phyloP scores from a whole-genome alignment of 2,888 invertebrate species.

The Parelbella ahira region DNA sequence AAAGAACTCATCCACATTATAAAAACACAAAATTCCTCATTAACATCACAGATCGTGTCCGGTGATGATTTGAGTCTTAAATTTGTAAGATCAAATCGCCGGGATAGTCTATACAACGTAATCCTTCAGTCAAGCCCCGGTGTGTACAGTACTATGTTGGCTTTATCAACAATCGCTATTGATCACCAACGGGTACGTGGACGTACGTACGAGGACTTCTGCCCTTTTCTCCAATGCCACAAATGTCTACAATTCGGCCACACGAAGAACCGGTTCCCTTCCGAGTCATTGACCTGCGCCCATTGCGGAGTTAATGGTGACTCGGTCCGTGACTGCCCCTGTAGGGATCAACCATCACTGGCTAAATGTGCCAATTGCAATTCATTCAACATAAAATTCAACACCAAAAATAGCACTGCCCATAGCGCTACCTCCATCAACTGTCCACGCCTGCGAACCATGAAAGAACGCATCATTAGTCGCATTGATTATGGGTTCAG shows the following conservation, averaged over 20 bases:
- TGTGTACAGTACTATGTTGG: too few species aligned
- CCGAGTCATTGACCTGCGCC: neutral
- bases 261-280: neutral
- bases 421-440: constrained; percentile 1
- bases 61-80: too few species aligned
- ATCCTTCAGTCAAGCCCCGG: too few species aligned
- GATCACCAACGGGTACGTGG: constrained; percentile 24
- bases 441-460: constrained; percentile 22
- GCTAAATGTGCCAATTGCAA: neutral
- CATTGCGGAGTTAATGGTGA: too few species aligned
- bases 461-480: constrained; percentile 1
- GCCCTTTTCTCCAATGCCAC: neutral
- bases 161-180: constrained; percentile 7
- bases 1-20: too few species aligned
- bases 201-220: neutral
- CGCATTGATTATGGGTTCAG: too few species aligned
- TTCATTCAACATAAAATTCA: constrained; percentile 28
- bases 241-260: neutral
- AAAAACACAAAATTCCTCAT: too few species aligned
- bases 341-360: too few species aligned
- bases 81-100: too few species aligned
- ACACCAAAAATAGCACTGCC: constrained; percentile 30
- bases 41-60: too few species aligned
- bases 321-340: too few species aligned
- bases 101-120: too few species aligned